phyloP scores from a whole-genome alignment of 2,888 invertebrate genomes.

The Mesorhabditis sp. region DNA sequence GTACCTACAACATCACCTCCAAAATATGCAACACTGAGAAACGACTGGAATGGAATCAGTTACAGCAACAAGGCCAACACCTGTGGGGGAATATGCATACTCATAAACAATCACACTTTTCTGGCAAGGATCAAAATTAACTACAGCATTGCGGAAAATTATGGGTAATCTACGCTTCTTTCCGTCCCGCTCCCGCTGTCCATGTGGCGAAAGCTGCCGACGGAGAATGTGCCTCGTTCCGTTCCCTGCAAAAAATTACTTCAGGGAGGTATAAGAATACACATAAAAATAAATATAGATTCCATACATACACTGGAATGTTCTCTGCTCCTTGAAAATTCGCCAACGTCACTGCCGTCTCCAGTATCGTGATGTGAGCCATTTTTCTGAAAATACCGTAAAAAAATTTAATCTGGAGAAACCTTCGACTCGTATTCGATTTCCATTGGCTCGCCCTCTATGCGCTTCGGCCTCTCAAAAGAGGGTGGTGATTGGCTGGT shows the following conservation, averaged over 20 bases:
- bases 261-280: no score
- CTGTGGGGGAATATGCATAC: no score
- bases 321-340: neutral
- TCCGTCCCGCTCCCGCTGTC: slow-evolving; percentile 39
- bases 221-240: slow-evolving; percentile 24
- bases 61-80: no score
- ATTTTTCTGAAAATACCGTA: neutral
- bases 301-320: no score
- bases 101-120: no score
- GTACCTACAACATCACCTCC: no score
- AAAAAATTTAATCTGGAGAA: neutral
- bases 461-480: neutral
- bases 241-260: neutral
- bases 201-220: slow-evolving; percentile 36
- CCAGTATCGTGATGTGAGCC: neutral
- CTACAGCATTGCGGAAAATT: neutral
- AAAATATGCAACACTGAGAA: no score
- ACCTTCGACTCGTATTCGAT: neutral
- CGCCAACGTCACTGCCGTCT: neutral
- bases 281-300: no score
- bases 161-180: neutral
- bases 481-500: slow-evolving; percentile 1
- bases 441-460: neutral
- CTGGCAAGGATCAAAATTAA: neutral
- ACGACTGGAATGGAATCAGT: no score